A percentile compares a stretch with the other conserved stretches of the same genome.
Evolutionary conservation across 2,797 vertebrate species (phyloP).

Genomic region (Coluber constrictor): DNA sequence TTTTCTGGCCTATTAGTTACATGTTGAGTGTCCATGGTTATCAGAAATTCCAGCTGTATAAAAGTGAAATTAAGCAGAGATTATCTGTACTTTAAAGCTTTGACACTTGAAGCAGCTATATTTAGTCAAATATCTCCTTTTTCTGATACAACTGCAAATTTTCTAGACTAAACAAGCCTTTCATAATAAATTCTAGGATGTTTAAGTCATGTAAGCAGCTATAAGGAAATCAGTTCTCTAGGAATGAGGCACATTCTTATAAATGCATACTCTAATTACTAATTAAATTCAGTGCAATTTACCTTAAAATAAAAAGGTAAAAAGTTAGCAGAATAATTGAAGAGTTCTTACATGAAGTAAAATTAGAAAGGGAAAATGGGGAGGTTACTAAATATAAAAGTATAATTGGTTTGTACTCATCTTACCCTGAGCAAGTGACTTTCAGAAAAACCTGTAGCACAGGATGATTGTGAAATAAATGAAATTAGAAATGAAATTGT

Average conservation of each 20-base stretch:
- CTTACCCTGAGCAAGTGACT: neutral
- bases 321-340: neutral
- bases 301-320: neutral
- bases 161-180: neutral
- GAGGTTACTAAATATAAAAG: neutral
- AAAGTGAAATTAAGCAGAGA: neutral
- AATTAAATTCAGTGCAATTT: neutral
- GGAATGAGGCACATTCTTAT: neutral
- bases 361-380: neutral
- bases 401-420: neutral
- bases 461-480: constrained; percentile 1
- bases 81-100: neutral
- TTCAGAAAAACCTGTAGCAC: constrained; percentile 5
- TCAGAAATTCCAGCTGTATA: neutral
- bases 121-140: neutral
- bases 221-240: neutral
- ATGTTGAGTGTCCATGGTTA: neutral
- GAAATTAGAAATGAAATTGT: neutral
- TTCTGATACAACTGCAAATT: neutral
- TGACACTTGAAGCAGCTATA: neutral
- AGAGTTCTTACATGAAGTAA: constrained; percentile 8
- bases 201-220: constrained; percentile 13
- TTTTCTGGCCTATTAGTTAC: constrained; percentile 12
- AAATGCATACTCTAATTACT: neutral
- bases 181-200: neutral